These are phyloP conservation scores for Eulemur coronatus DNA, from an alignment of 2,797 vertebrate genomes.

Conservation along the genomic window DNA sequence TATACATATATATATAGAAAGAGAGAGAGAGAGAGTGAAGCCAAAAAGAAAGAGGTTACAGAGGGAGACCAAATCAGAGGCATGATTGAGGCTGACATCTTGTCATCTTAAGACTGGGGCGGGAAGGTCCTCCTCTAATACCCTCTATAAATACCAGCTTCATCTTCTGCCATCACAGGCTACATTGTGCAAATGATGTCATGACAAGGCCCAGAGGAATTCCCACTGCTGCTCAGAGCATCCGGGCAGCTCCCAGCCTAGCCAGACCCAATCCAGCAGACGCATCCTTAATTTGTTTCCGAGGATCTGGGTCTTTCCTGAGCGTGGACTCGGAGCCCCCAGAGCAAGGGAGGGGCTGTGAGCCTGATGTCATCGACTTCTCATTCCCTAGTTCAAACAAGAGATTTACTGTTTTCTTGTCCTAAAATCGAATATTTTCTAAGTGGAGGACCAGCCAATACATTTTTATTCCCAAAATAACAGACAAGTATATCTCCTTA, in stretches of 20 bases:
- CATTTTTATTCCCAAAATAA: neutral
- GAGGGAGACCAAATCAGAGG: conserved; percentile 78
- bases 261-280: conserved; percentile 30
- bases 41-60: conserved; percentile 81
- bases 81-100: conserved; percentile 81
- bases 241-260: conserved; percentile 40
- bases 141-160: conserved; percentile 78
- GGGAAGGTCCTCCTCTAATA: conserved; percentile 64
- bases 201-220: conserved; percentile 75
- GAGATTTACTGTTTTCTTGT: neutral
- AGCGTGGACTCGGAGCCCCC: neutral
- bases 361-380: neutral
- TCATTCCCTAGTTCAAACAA: neutral
- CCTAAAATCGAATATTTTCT: neutral
- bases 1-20: neutral
- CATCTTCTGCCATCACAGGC: conserved; percentile 76
- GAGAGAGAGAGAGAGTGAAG: conserved; percentile 26
- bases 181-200: conserved; percentile 75
- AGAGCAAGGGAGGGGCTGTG: neutral
- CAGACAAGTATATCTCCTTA: neutral
- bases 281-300: conserved; percentile 72
- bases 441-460: neutral
- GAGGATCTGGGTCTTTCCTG: neutral
- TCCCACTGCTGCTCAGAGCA: conserved; percentile 51
- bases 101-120: conserved; percentile 77